These are phyloP conservation scores for Eucriotettix oculatus DNA, from an alignment of 2,888 invertebrate species.

Conservation along the genomic window DNA sequence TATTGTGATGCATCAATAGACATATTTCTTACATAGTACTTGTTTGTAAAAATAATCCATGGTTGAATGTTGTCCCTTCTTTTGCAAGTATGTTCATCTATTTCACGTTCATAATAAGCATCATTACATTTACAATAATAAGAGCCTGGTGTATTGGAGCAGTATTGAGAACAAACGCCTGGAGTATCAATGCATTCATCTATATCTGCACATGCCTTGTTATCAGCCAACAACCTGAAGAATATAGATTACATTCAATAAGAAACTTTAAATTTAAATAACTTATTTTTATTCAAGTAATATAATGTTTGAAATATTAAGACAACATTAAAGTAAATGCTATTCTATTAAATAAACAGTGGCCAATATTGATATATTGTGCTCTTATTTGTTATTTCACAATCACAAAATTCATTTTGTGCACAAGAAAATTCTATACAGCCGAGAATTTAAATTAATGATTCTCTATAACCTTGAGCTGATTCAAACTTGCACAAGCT, in stretches of 20 bases:
- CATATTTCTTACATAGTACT: constrained; percentile 94
- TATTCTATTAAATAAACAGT: no score
- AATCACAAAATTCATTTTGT: no score
- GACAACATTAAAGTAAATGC: no score
- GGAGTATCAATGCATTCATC: constrained; percentile 81
- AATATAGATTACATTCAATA: not conserved
- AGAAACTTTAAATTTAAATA: no score
- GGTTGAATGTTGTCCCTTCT: constrained; percentile 63
- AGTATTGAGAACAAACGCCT: constrained; percentile 84
- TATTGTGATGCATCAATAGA: constrained; percentile 74
- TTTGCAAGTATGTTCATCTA: constrained; percentile 82
- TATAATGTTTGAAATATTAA: no score
- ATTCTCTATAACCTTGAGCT: no score
- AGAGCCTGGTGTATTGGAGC: constrained; percentile 88
- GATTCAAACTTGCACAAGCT: no score
- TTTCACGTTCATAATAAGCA: constrained; percentile 68
- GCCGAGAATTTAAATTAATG: no score
- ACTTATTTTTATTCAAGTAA: no score
- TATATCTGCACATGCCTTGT: constrained; percentile 81
- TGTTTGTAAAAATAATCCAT: constrained; percentile 90
- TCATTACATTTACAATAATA: constrained; percentile 94
- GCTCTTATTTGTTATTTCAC: no score
- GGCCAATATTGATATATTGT: no score
- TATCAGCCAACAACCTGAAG: constrained; percentile 54
- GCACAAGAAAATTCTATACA: no score